Evolutionary conservation across 2,797 vertebrate genomes (phyloP).

Genomic region (Chiroxiphia lanceolata): DNA sequence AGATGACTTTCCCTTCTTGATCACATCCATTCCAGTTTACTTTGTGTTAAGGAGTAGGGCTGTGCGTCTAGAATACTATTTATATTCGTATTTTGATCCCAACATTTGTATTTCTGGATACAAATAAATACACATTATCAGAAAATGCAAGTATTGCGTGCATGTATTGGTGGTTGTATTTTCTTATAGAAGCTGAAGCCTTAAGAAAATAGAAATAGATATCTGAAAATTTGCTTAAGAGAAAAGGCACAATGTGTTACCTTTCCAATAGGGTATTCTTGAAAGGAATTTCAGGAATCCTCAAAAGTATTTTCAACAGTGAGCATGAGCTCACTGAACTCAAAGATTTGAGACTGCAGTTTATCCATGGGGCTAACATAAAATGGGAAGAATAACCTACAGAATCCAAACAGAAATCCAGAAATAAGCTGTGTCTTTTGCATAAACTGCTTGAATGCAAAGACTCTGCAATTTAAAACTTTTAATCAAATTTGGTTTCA

Average conservation of each 20-base stretch:
- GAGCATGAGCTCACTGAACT: neutral
- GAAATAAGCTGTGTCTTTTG: neutral
- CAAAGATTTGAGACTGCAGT: neutral
- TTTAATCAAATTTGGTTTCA: neutral
- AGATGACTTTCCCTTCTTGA: neutral
- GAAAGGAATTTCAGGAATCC: neutral
- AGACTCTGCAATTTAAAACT: neutral
- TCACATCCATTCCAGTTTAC: slow-evolving; percentile 22
- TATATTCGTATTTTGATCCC: slow-evolving; percentile 78
- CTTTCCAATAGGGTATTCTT: neutral
- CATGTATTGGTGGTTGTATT: neutral
- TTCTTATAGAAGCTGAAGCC: neutral
- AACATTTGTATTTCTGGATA: slow-evolving; percentile 80
- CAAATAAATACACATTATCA: slow-evolving; percentile 80
- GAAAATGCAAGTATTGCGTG: slow-evolving; percentile 38
- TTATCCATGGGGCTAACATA: neutral
- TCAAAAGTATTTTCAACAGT: neutral
- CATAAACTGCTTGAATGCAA: neutral
- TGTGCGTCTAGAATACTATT: slow-evolving; percentile 67
- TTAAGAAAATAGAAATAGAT: neutral
- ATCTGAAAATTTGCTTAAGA: neutral
- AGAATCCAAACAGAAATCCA: neutral
- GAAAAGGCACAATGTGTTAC: neutral
- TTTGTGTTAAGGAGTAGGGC: slow-evolving; percentile 69
- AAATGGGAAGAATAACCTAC: neutral